A percentile compares a stretch with the other conserved stretches of the same genome.
Conservation (phyloP, 2,113 vertebrate species). For the Anoplopoma fimbria region DNA sequence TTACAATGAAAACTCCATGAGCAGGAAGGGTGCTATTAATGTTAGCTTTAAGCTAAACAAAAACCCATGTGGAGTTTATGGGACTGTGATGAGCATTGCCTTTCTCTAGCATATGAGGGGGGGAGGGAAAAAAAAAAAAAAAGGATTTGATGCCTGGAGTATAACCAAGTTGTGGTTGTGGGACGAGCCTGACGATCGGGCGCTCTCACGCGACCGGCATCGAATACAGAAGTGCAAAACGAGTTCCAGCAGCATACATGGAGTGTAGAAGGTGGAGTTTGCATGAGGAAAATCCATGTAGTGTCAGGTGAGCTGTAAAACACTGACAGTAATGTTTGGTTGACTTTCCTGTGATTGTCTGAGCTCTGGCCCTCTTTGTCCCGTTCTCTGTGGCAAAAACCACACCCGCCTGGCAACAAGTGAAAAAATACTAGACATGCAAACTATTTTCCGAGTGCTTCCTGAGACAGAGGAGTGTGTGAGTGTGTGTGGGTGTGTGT, state of each 20-base stretch:
- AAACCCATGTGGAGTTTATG: constrained; percentile 39
- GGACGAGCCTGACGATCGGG: constrained; percentile 23
- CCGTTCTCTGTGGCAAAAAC: constrained; percentile 9
- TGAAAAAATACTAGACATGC: not conserved
- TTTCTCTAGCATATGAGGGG: not conserved
- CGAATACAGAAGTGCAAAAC: not conserved
- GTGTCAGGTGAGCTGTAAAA: constrained; percentile 41
- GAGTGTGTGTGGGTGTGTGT: not conserved
- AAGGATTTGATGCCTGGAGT: constrained; percentile 47
- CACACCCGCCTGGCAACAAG: constrained; percentile 19
- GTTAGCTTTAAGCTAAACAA: constrained; percentile 52
- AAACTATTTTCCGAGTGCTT: not conserved
- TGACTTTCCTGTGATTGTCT: constrained; percentile 55
- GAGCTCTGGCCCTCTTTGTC: not conserved
- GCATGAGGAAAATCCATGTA: not conserved
- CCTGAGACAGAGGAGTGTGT: constrained; percentile 3
- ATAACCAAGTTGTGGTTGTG: constrained; percentile 53
- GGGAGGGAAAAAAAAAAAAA: not conserved
- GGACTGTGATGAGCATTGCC: constrained; percentile 9
- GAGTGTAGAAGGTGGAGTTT: not conserved
- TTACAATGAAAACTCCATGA: constrained; percentile 8
- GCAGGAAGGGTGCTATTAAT: constrained; percentile 5
- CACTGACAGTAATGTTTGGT: not conserved
- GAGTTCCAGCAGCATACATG: not conserved
- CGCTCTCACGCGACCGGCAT: constrained; percentile 59